Evolutionary conservation across 2,113 vertebrate species (phyloP).

Genomic region (Cephalopholis sonnerati): DNA sequence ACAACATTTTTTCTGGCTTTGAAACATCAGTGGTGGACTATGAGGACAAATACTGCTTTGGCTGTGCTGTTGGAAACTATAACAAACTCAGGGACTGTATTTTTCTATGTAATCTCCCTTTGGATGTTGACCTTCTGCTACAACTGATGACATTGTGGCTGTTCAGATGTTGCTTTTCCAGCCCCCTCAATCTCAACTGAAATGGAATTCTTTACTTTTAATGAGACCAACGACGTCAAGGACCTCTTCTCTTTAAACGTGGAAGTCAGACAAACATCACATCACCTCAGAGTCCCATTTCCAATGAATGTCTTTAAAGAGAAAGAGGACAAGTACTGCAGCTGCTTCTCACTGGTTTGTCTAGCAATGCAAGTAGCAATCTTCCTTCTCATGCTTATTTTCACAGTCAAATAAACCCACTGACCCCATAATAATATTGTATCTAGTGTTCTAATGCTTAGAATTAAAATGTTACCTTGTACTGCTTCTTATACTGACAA

Average conservation of each 20-base stretch:
- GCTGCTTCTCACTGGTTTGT: not conserved
- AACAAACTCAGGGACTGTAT: no score
- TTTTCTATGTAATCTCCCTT: no score
- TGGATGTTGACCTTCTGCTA: not conserved
- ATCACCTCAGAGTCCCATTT: not conserved
- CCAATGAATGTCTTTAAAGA: not conserved
- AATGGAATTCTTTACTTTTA: not conserved
- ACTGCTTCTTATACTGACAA: constrained; percentile 10
- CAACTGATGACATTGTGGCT: not conserved
- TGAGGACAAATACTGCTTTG: no score
- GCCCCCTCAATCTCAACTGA: not conserved
- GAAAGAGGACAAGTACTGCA: not conserved
- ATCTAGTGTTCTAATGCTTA: not conserved
- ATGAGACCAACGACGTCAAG: not conserved
- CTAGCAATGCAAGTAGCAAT: not conserved
- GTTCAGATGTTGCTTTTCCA: not conserved
- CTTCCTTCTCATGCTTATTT: not conserved
- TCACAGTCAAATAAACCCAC: not conserved
- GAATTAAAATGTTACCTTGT: not conserved
- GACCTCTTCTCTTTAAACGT: not conserved
- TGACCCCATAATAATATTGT: not conserved
- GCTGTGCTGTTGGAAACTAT: no score
- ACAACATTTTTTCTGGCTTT: no score
- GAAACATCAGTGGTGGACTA: no score
- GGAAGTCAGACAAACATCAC: not conserved